Base-by-base conservation (phyloP, 92 coral and sea anemone species). In the Blastomussa wellsi region DNA sequence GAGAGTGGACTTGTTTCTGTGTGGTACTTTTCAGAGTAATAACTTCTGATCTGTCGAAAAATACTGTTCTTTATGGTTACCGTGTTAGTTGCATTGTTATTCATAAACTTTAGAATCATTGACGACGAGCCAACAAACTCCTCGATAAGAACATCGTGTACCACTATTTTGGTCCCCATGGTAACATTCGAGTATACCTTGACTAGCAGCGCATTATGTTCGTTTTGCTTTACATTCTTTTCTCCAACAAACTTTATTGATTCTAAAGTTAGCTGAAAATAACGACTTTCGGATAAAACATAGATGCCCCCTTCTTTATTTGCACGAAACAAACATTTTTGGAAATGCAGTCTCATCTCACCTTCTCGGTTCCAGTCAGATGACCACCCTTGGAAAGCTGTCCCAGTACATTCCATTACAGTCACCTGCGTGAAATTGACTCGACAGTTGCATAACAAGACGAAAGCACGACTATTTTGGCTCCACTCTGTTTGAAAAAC, bases 381-480 rank as follows among this genome's bases (percentile, higher is more conserved):
- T 24, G 72, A 62, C 11, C 2, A 22, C 24, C 31, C 51, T 16
- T 31, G n/a, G 3, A 69, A 47, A 13, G 83, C 83, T 35, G 26
- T 32, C 9, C 74, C 41, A 7, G 33, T 39, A 7, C 52, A 14
- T 15, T 29, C n/a, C 7, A 22, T 44, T 17, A 44, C 22, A 41
- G 29, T 81, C 65, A 83, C 87, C 4, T 83, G n/a, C 7, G 79
- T 74, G 35, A 83, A 83, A 28, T 62, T 41, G 13, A 62, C 87
- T 12, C 19, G 11, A 44, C 87, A 83, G 74, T 59, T 36, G 36
- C 87, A 83, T 8, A 7, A 24, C 73, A 83, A 0, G 8, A 26
- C 15, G n/a, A 55, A 59, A 42, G 75, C 62, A 0, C 81, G 41
- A 16, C 20, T 51, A 59, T 57, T 28, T 10, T 59, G 0, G 19